These are phyloP conservation scores for Andrena camellia DNA, from an alignment of 2,888 invertebrate genomes.

Conservation along the genomic window DNA sequence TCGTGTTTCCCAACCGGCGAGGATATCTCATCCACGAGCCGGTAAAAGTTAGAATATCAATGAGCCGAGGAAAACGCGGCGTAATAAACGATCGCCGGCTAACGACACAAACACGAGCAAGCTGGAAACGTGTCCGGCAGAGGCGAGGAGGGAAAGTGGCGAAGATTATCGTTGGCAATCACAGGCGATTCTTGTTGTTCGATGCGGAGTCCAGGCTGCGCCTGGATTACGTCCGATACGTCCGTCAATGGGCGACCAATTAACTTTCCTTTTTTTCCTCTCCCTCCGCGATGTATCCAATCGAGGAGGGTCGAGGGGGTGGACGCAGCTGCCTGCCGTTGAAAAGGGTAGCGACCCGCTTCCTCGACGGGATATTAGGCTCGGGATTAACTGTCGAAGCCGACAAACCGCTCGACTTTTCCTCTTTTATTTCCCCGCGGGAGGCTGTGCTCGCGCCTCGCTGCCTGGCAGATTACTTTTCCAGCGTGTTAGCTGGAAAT, in stretches of 20 bases:
- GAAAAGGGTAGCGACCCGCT: conserved; percentile 67
- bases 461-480: conserved; percentile 5
- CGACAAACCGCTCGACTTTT: conserved; percentile 73
- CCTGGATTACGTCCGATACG: conserved; percentile 77
- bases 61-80: conserved; percentile 38
- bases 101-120: conserved; percentile 38
- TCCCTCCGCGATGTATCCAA: conserved; percentile 71
- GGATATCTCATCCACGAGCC: conserved; percentile 41
- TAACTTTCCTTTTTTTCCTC: conserved; percentile 73
- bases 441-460: conserved; percentile 12
- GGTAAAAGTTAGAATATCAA: conserved; percentile 58
- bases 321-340: conserved; percentile 68
- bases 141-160: background rate
- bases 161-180: conserved; percentile 64
- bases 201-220: conserved; percentile 42
- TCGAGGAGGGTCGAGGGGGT: conserved; percentile 78
- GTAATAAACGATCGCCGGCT: conserved; percentile 44
- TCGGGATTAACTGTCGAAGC: conserved; percentile 80
- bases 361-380: conserved; percentile 74
- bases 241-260: conserved; percentile 77
- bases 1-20: conserved; percentile 40
- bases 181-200: conserved; percentile 46
- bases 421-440: conserved; percentile 42
- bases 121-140: background rate
- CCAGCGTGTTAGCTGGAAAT: conserved; percentile 2